phyloP scores from a whole-genome alignment of 35 echinoderm and acorn worm species.

The Holothuria glaberrima region DNA sequence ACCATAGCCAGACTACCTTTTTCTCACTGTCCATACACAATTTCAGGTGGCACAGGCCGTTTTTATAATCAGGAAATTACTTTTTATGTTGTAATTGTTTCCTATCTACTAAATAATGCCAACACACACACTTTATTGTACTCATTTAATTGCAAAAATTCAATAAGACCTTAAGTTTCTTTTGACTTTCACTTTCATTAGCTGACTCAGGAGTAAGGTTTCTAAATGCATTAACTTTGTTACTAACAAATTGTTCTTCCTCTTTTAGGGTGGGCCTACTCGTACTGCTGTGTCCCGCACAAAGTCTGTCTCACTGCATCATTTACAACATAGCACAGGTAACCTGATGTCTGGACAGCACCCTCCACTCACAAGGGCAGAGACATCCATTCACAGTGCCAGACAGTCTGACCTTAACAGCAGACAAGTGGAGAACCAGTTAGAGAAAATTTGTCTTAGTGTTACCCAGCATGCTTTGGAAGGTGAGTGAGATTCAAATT shows the following conservation, averaged over 20 bases:
- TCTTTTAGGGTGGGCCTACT: neutral
- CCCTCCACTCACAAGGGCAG: constrained; percentile 48
- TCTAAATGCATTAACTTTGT: too few relatives aligned
- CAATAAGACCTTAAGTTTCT: too few relatives aligned
- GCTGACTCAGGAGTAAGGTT: too few relatives aligned
- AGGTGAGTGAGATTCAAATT: constrained; percentile 37
- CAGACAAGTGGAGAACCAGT: constrained; percentile 42
- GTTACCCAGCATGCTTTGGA: constrained; percentile 87
- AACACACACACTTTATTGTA: too few relatives aligned
- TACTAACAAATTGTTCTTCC: neutral
- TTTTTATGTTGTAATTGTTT: too few relatives aligned
- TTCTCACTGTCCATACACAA: too few relatives aligned
- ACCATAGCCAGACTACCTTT: too few relatives aligned
- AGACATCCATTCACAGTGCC: constrained; percentile 46
- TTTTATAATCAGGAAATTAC: too few relatives aligned
- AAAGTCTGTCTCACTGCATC: constrained; percentile 75
- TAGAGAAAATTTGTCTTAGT: constrained; percentile 86
- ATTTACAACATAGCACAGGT: constrained; percentile 55
- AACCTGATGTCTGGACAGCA: constrained; percentile 47
- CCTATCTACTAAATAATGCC: too few relatives aligned
- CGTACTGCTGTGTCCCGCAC: constrained; percentile 72
- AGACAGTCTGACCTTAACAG: constrained; percentile 86
- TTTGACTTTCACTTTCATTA: too few relatives aligned
- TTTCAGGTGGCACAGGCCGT: too few relatives aligned
- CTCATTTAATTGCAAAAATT: too few relatives aligned